Percentiles rank a stretch among this genome's conserved stretches.
These are phyloP conservation scores for Selenia dentaria DNA, from an alignment of 2,888 invertebrate genomes.

Conservation along the genomic window DNA sequence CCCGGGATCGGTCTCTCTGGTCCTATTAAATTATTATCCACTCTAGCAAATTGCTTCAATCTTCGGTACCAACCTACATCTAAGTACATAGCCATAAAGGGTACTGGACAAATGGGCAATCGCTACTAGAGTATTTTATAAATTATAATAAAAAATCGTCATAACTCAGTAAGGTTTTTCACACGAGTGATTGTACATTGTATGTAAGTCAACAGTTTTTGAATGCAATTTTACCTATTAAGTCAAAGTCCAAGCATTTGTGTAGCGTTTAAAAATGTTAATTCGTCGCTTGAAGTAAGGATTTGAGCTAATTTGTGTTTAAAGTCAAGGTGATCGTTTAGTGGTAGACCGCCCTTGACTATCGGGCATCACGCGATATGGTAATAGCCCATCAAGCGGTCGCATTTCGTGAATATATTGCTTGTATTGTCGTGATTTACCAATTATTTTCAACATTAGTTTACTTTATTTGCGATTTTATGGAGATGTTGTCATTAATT, in stretches of 20 bases:
- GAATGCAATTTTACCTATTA: constrained; percentile 12
- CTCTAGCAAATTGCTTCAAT: too few species aligned
- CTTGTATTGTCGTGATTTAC: constrained; percentile 21
- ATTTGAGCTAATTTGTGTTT: constrained; percentile 37
- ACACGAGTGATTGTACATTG: too few species aligned
- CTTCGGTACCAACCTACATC: too few species aligned
- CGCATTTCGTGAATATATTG: constrained; percentile 34
- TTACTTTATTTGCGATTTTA: constrained; percentile 18
- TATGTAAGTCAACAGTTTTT: too few species aligned
- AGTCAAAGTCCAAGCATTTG: constrained; percentile 2
- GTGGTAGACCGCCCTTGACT: constrained; percentile 37
- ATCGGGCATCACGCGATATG: constrained; percentile 39
- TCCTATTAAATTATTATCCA: too few species aligned
- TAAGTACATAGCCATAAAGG: too few species aligned
- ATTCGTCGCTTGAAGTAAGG: constrained; percentile 9
- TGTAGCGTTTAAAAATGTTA: constrained; percentile 17
- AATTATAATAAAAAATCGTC: too few species aligned
- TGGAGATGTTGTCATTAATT: constrained; percentile 4
- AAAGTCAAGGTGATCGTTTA: constrained; percentile 41
- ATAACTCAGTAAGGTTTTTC: too few species aligned
- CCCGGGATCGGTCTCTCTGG: too few species aligned
- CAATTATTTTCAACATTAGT: constrained; percentile 19
- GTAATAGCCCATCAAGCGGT: constrained; percentile 27
- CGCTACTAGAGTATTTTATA: too few species aligned
- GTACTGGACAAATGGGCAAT: too few species aligned